Conservation (phyloP, 2,797 vertebrate genomes). For the Siniperca scherzeri region DNA sequence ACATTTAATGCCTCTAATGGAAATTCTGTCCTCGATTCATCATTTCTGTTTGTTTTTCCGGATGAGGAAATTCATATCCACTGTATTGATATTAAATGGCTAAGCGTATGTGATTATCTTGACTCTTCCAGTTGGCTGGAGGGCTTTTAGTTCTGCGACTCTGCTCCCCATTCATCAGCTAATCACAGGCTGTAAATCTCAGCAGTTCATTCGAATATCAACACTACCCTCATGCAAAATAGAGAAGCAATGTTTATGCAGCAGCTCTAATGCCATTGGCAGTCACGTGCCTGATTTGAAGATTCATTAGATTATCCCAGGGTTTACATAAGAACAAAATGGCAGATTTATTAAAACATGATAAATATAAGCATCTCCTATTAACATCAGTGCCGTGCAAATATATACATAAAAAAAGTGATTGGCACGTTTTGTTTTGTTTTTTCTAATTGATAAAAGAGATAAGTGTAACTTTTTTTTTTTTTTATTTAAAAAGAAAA, state of each 20-base stretch:
- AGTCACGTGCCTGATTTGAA: slow-evolving; percentile 26
- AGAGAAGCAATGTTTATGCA: slow-evolving; percentile 39
- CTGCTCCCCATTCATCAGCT: slow-evolving; percentile 75
- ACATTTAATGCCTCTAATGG: slow-evolving; percentile 56
- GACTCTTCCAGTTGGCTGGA: slow-evolving; percentile 74
- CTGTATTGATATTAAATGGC: slow-evolving; percentile 74
- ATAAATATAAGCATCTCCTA: background rate
- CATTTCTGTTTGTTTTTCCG: slow-evolving; percentile 76
- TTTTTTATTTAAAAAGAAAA: background rate
- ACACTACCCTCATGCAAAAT: slow-evolving; percentile 46
- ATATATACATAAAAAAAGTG: background rate
- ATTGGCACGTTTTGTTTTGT: background rate
- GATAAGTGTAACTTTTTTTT: background rate
- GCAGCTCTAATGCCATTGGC: slow-evolving; percentile 30
- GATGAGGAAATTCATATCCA: slow-evolving; percentile 69
- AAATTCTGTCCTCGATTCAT: slow-evolving; percentile 69
- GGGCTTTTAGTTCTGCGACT: slow-evolving; percentile 72
- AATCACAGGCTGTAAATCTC: slow-evolving; percentile 71
- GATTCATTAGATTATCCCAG: slow-evolving; percentile 33
- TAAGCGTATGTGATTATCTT: slow-evolving; percentile 72
- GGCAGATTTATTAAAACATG: slow-evolving; percentile 19
- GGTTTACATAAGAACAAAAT: slow-evolving; percentile 21
- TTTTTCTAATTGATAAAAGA: background rate
- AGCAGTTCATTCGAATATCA: slow-evolving; percentile 53
- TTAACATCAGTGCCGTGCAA: background rate